A percentile compares a stretch with the other conserved stretches of the same genome.
phyloP scores from a whole-genome alignment of 2,113 vertebrate species.

The Scatophagus argus region DNA sequence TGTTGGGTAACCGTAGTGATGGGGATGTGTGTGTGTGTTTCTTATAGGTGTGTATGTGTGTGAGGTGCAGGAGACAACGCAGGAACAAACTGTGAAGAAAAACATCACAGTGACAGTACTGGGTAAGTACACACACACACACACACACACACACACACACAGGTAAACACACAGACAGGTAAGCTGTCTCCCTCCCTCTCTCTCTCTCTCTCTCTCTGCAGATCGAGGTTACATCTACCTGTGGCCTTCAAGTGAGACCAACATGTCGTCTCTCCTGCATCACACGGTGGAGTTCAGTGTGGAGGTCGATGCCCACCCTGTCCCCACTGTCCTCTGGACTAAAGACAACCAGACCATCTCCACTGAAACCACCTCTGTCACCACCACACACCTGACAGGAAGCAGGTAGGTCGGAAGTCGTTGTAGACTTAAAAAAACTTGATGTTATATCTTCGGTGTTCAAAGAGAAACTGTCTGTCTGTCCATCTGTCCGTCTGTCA shows the following conservation, averaged over 20 bases:
- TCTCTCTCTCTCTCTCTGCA: slow-evolving; percentile 47
- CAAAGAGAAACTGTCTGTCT: no score
- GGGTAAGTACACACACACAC: slow-evolving; percentile 73
- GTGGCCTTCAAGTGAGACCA: slow-evolving; percentile 36
- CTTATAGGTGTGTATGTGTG: slow-evolving; percentile 86
- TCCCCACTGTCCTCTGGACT: slow-evolving; percentile 67
- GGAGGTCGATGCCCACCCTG: slow-evolving; percentile 53
- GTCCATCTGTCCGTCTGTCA: no score
- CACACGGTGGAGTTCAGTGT: slow-evolving; percentile 56
- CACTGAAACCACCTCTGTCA: slow-evolving; percentile 40
- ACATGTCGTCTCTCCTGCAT: slow-evolving; percentile 52
- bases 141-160: not conserved
- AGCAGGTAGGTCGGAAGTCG: slow-evolving; percentile 55
- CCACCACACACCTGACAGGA: slow-evolving; percentile 42
- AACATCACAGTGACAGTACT: slow-evolving; percentile 88
- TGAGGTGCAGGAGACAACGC: slow-evolving; percentile 81
- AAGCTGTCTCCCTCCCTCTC: slow-evolving; percentile 7
- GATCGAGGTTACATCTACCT: slow-evolving; percentile 65
- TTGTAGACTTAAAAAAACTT: not conserved
- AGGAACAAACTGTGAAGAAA: slow-evolving; percentile 76
- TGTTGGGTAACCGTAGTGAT: not conserved
- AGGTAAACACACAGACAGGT: not conserved
- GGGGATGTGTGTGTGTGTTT: slow-evolving; percentile 8
- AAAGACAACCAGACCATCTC: slow-evolving; percentile 51
- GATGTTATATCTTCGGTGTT: not conserved